Percentiles rank a stretch among this genome's conserved stretches.
These are phyloP conservation scores for Scortum barcoo DNA, from an alignment of 2,113 vertebrate species.

Conservation along the genomic window DNA sequence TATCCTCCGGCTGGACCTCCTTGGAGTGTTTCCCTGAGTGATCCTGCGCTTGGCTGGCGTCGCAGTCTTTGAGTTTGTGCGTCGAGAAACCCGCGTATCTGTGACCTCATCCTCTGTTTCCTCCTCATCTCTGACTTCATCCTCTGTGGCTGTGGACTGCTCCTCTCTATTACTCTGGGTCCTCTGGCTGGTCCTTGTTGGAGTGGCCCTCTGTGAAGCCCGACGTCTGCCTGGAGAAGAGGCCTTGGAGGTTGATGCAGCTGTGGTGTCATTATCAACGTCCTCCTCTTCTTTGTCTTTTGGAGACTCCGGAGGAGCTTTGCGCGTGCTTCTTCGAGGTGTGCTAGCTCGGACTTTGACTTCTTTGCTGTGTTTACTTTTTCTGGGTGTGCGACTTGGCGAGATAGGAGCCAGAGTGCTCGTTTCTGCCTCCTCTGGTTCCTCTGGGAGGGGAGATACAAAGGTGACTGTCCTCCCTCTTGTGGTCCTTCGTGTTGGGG, in stretches of 20 bases:
- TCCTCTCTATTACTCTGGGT: neutral
- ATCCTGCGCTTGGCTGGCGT: conserved; percentile 50
- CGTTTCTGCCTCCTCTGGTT: conserved; percentile 67
- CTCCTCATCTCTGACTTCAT: neutral
- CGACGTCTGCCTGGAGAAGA: conserved; percentile 81
- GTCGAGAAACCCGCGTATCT: neutral
- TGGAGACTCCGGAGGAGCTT: conserved; percentile 14
- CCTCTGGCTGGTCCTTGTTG: conserved; percentile 32
- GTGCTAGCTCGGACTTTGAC: conserved; percentile 26
- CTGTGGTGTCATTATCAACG: conserved; percentile 10
- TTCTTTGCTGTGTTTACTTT: conserved; percentile 45
- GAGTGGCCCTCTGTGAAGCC: conserved; percentile 47
- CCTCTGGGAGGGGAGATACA: conserved; percentile 60
- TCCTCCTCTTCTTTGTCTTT: conserved; percentile 18
- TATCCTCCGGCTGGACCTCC: conserved; percentile 71
- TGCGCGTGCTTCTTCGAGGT: conserved; percentile 70
- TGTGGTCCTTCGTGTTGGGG: conserved; percentile 81
- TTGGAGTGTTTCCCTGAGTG: conserved; percentile 63
- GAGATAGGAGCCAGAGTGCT: conserved; percentile 60
- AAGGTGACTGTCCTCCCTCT: conserved; percentile 76
- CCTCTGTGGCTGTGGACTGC: conserved; percentile 50
- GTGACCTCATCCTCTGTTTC: conserved; percentile 16
- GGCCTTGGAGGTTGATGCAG: conserved; percentile 47
- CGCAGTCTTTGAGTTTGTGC: conserved; percentile 37
- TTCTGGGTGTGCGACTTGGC: conserved; percentile 68